Base-by-base conservation (phyloP, 2,113 vertebrate genomes). In the Salvelinus alpinus region DNA sequence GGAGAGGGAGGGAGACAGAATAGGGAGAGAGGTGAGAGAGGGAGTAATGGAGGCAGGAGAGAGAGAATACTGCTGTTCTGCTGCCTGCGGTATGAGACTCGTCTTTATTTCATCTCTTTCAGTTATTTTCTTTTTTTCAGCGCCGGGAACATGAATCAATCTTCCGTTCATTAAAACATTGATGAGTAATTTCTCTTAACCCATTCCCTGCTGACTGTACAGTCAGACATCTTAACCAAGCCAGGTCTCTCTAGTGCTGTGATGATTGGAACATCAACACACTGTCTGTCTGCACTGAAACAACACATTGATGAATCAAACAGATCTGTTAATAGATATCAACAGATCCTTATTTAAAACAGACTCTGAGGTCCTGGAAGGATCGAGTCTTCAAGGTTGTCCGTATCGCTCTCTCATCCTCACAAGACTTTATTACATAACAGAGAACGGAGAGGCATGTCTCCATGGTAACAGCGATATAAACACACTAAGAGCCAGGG, bases 341-440 rank as follows among this genome's bases (percentile, higher is more conserved):
- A 57, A 64, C 27, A 54, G 12, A 18, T 54, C 51, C 16, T 18
- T 54, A 54, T 5, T 54, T 38, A 20, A 44, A 2, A 34, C 31
- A 34, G 16, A 44, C 14, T 29, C 27, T 44, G 66, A 69, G 18
- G 20, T 9, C 48, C 48, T 18, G 48, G 48, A 54, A 54, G 48
- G 48, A 54, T 16, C 4, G 14, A 3, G 48, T 54, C 48, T 29
- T 65, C 64, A 69, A 54, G 54, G 70, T 77, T 68, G 20, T 71
- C 20, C 24, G 1, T 1, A 54, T 71, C 12, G 25, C 24, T 38
- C 57, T 22, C 66, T 88, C 80, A 81, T 82, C 76, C 38, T 81
- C 77, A 38, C 64, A 75, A 82, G 82, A 81, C 68, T 76, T 78
- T 78, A 81, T 87, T 91, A 82, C 80, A 75, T 88, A 89, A 89